phyloP scores from a whole-genome alignment of 2,113 vertebrate species.

The Tetrax tetrax region DNA sequence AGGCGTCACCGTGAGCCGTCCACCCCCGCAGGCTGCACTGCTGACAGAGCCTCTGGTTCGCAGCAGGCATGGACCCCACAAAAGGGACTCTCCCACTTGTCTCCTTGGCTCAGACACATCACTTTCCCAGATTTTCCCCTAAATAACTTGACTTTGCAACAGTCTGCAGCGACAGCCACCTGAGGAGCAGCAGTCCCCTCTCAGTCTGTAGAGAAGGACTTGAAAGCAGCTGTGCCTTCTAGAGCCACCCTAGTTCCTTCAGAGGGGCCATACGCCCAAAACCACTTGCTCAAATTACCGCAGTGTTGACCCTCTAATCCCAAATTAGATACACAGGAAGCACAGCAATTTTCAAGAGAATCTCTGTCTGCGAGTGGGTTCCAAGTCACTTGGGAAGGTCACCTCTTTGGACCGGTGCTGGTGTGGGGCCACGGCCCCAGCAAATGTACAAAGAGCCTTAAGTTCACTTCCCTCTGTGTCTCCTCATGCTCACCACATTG shows the following conservation, averaged over 20 bases:
- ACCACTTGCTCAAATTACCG: background rate
- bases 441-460: background rate
- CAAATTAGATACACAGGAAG: background rate
- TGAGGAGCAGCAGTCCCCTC: background rate
- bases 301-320: background rate
- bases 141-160: background rate
- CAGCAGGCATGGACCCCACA: background rate
- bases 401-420: background rate
- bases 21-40: fast-evolving
- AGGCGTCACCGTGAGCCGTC: background rate
- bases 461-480: background rate
- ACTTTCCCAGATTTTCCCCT: background rate
- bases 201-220: background rate
- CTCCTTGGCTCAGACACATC: background rate
- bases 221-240: background rate
- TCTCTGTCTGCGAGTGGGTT: background rate
- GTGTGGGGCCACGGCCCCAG: background rate
- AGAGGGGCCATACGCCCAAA: fast-evolving
- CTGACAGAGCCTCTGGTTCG: background rate
- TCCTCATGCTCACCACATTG: background rate
- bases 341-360: background rate
- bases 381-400: background rate
- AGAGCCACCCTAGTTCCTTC: background rate
- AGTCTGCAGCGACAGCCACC: background rate
- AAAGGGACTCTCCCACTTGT: background rate